These are phyloP conservation scores for Enoplosus armatus DNA, from an alignment of 2,797 vertebrate genomes.

Conservation along the genomic window DNA sequence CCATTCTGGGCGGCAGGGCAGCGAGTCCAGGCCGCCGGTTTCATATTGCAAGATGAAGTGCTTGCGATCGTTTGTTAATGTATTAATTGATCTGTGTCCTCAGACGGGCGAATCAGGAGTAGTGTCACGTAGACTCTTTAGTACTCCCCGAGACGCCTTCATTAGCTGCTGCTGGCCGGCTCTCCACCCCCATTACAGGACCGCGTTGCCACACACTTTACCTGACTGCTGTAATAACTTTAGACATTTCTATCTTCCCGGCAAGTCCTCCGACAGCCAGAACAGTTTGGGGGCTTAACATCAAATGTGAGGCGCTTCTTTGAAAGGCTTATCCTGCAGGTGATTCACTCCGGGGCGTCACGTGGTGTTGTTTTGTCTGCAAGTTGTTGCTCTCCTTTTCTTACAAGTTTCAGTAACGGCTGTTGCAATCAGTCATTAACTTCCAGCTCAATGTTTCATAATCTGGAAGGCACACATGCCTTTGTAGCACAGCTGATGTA, in stretches of 20 bases:
- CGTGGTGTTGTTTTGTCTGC: constrained; percentile 61
- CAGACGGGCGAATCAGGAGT: constrained; percentile 74
- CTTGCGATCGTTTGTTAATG: constrained; percentile 79
- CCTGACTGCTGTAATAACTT: constrained; percentile 79
- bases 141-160: constrained; percentile 75
- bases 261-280: constrained; percentile 64
- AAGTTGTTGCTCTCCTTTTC: constrained; percentile 41
- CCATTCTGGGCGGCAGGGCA: constrained; percentile 54
- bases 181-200: constrained; percentile 70
- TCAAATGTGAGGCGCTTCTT: constrained; percentile 64
- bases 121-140: constrained; percentile 78
- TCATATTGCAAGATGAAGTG: constrained; percentile 78
- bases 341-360: constrained; percentile 52
- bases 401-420: constrained; percentile 57
- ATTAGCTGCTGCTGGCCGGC: constrained; percentile 74
- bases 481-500: constrained; percentile 64
- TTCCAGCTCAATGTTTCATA: constrained; percentile 68
- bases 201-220: constrained; percentile 66
- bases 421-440: constrained; percentile 77
- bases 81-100: constrained; percentile 84
- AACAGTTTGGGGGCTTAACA: constrained; percentile 69
- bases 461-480: constrained; percentile 47
- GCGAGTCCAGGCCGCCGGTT: constrained; percentile 65
- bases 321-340: constrained; percentile 62
- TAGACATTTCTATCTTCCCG: constrained; percentile 75